Evolutionary conservation across 2,113 vertebrate genomes (phyloP).

Genomic region (Microcebus ravelobensis): DNA sequence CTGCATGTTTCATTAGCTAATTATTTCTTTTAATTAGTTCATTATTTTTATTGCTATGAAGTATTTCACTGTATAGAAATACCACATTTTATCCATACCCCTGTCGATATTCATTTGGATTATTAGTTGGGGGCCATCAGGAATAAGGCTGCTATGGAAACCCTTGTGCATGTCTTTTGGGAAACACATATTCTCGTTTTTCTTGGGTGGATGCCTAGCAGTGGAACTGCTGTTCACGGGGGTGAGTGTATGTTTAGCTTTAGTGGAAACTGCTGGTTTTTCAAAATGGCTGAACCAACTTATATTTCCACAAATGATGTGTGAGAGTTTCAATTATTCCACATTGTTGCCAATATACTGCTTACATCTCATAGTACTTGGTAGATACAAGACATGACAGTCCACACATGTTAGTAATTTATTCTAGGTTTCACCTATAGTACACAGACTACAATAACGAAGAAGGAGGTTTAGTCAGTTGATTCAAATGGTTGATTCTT

Average conservation of each 20-base stretch:
- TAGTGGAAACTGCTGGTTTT: not conserved
- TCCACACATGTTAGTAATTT: not conserved
- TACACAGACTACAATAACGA: not conserved
- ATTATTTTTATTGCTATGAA: not conserved
- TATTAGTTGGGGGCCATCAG: not conserved
- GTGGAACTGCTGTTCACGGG: not conserved
- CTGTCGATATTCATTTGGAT: not conserved
- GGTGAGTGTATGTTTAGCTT: not conserved
- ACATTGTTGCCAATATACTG: not conserved
- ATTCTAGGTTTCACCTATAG: not conserved
- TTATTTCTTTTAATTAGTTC: conserved; percentile 3
- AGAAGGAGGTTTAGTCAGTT: not conserved
- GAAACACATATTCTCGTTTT: not conserved
- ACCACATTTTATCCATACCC: not conserved
- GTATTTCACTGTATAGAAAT: not conserved
- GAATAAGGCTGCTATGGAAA: not conserved
- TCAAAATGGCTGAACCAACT: not conserved
- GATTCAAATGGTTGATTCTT: not conserved
- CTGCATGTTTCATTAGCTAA: not conserved
- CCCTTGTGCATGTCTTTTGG: not conserved
- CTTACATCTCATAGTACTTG: not conserved
- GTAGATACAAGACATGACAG: not conserved
- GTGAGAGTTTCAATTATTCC: not conserved
- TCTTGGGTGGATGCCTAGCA: not conserved
- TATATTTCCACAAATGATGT: not conserved